Evolutionary conservation across 2,888 invertebrate genomes (phyloP), one percentile per base, ranked within the genome.

Genomic region (Heliconius cydno): DNA sequence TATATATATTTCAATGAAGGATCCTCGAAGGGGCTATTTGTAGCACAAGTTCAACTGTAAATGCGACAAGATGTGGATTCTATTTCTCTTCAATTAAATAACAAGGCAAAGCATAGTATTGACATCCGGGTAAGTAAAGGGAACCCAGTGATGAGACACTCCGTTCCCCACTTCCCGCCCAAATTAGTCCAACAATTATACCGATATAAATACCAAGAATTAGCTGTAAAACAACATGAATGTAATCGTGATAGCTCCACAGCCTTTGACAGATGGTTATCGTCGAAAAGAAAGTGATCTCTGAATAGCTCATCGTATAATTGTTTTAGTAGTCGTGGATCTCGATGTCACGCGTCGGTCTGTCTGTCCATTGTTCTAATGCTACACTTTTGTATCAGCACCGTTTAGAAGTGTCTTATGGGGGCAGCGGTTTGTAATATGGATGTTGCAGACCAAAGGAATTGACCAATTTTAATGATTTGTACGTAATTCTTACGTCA

Each of bases 321-420:
- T 86, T 86, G 84, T 86, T 79, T 79, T 75, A 78, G 65, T 52
- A 76, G 83, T 84, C 84, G 83, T 85, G 83, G 82, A 70, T 81
- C 76, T 80, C 83, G 85, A 86, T 86, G 86, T 85, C 85, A 81
- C 76, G 77, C 75, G 79, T 85, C 83, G 76, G 78, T 74, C 74
- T 78, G 28, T 34, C 65, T 25, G 66, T 57, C 28, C 28, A 75
- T 75, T 41, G 41, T 75, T 63, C 28, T 65, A 19, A 65, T 28
- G 28, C 10, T 41, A 46, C 28, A 75, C 28, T 41, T 75, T 75
- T 28, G 19, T 41, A 22, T n/a, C 60, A 60, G 41, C 41, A 66
- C 65, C 41, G 12, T 75, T 46, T 25, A 9, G 41, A 25, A n/a
- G 22, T 1, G 19, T 25, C 19, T 25, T 41, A 28, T 46, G 15